Evolutionary conservation across 2,888 invertebrate species (phyloP).

Genomic region (Chrysina gloriosa): DNA sequence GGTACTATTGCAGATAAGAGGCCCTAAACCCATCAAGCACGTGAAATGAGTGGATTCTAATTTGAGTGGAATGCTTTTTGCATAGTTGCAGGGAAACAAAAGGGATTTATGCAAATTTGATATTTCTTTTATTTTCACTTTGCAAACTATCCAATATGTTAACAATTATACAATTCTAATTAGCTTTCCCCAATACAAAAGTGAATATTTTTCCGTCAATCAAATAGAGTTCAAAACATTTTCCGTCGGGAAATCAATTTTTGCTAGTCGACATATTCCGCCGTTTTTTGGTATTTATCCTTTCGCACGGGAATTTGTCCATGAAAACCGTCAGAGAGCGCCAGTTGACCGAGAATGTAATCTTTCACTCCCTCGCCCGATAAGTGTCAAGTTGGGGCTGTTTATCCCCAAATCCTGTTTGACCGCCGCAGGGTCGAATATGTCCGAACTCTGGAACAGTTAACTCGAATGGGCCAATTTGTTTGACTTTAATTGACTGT

Average conservation of each 20-base stretch:
- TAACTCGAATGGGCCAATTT: constrained; percentile 47
- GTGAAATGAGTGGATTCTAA: no score
- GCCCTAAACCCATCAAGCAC: no score
- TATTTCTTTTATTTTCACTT: no score
- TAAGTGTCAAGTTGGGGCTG: constrained; percentile 55
- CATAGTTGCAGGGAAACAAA: no score
- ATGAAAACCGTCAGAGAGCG: constrained; percentile 13
- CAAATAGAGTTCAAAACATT: no score
- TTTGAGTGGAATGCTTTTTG: no score
- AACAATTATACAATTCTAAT: no score
- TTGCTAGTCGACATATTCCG: neutral
- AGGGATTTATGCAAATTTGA: no score
- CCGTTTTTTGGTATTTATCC: constrained; percentile 5
- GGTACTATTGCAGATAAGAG: no score
- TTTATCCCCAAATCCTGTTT: constrained; percentile 55
- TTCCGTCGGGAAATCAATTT: constrained; percentile 5
- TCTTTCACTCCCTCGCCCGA: constrained; percentile 46
- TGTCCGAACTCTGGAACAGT: constrained; percentile 43
- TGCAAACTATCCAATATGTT: no score
- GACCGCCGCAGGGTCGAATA: constrained; percentile 38
- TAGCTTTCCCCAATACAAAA: no score
- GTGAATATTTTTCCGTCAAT: no score
- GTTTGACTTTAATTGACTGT: constrained; percentile 46
- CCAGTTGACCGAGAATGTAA: constrained; percentile 39
- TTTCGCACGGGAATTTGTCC: constrained; percentile 15